These are phyloP conservation scores for Euphydryas editha DNA, from an alignment of 2,888 invertebrate species.

Conservation along the genomic window DNA sequence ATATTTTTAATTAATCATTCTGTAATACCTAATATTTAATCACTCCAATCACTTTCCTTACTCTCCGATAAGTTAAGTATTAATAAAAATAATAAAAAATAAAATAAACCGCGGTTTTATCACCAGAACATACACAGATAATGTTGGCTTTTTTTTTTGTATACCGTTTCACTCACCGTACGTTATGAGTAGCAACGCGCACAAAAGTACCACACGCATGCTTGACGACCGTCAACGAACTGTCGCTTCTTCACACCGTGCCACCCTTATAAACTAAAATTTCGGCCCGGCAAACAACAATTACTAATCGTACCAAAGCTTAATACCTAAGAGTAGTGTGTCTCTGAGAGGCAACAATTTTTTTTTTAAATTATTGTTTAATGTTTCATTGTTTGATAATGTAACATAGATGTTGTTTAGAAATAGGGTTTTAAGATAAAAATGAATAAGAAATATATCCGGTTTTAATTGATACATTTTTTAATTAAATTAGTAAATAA, in stretches of 20 bases:
- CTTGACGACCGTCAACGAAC: conserved; percentile 26
- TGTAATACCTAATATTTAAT: not conserved
- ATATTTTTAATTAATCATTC: not conserved
- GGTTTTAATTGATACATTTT: too few species aligned
- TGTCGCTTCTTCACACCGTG: conserved; percentile 23
- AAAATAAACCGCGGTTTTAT: not conserved
- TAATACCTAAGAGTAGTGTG: conserved; percentile 3
- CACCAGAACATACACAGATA: conserved; percentile 6
- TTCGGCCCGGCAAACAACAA: conserved; percentile 1
- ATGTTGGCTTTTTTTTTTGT: not conserved
- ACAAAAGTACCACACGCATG: conserved; percentile 21
- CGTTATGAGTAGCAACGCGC: conserved; percentile 17
- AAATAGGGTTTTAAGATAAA: too few species aligned
- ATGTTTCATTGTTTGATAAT: not conserved
- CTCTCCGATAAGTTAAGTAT: not conserved
- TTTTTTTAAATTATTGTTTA: not conserved
- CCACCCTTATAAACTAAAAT: conserved; percentile 30
- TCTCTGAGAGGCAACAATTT: conserved; percentile 16
- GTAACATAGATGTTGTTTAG: too few species aligned
- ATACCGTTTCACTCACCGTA: conserved; percentile 35
- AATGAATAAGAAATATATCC: too few species aligned
- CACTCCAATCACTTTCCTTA: not conserved
- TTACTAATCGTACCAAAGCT: not conserved
- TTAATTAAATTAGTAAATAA: too few species aligned
- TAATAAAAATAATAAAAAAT: not conserved